Evolutionary conservation across 64 coral and sea anemone genomes (phyloP), one percentile per base, ranked within the genome.

Genomic region (Acropora tenuis): DNA sequence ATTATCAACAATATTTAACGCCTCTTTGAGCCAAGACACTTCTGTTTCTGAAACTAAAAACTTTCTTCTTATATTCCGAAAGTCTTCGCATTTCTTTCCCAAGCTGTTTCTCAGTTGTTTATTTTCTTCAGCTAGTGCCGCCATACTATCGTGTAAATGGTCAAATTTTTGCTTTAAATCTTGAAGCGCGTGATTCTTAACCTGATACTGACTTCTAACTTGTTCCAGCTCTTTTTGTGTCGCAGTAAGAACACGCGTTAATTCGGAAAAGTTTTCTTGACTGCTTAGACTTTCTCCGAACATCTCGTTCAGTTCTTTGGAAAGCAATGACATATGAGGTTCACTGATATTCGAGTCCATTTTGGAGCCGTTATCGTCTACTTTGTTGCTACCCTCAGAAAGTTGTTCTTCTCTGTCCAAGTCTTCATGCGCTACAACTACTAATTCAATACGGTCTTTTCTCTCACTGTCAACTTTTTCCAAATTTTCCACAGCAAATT

Each of bases 21-120:
- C 95, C 19, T 96, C 95, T 88, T 89, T 91, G 18, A 97, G 82
- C 92, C 95, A 97, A 5, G 44, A 90, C 3, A 88, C 88, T 40
- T 97, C 92, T 8, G 92, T 94, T 72, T 97, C 92, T 41, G 87
- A 71, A 15, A 94, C 83, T 78, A 97, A 77, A 77, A 90, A 48
- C 61, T 90, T 93, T 82, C 87, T 81, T 41, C 76, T 73, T 53
- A 91, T 68, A 44, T 77, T 65, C 63, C 50, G 84, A 15, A 90
- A 52, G 44, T 94, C 88, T 50, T 43, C 50, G 72, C 53, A 88
- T 87, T 94, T 93, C 49, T 91, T 86, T 41, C 88, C 88, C 30
- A 96, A 48, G 40, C 84, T 84, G 13, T 93, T 90, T 16, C 75
- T 90, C 46, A 96, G 84, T 10, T 93, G 82, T 6, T 61, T 57